Base-by-base conservation (phyloP, 1,140 invertebrate species). In the Harpegnathos saltator region DNA sequence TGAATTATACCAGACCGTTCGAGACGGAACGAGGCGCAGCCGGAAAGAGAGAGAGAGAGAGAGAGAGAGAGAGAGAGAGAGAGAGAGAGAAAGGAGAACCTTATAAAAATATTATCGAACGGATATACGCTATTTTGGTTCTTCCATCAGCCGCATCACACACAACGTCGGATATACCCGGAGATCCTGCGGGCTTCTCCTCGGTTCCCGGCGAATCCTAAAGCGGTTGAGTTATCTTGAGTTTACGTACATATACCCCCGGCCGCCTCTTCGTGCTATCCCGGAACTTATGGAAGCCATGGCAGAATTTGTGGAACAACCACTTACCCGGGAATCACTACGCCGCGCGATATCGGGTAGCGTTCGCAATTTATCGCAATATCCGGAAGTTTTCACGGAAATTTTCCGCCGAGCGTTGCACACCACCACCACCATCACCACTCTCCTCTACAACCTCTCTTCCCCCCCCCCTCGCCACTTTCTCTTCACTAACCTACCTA, bases 81-180 rank as follows among this genome's bases (percentile, higher is more conserved):
- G 12, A 26, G 29, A 59, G 75, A 19, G 11, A 44, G 3, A n/a
- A 22, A 17, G n/a, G 17, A 26, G 24, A 56, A 44, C 17, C 12
- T 72, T 86, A 71, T 71, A 77, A 86, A 86, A 87, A 87, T 86
- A 86, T 80, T 86, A 84, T 87, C 73, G 50, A 86, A 87, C 48
- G 69, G 56, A 81, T 80, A 80, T 80, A 74, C n/a, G 69, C 74
- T 86, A 81, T 85, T 86, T 85, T 58, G 38, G 54, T 44, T 80
- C 33, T 58, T 81, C 62, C 54, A 82, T 69, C 74, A 68, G 17
- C 48, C 9, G 52, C 75, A 69, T 80, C 65, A 26, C 33, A 54
- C 38, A 29, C 56, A 48, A 66, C 33, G 29, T 38, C 15, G n/a
- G 52, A 38, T 54, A 75, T 69, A 22, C 54, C 24, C 12, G 54